A percentile compares a stretch with the other conserved stretches of the same genome.
These are phyloP conservation scores for Serilophus lunatus DNA, from an alignment of 2,113 vertebrate genomes.

Conservation along the genomic window DNA sequence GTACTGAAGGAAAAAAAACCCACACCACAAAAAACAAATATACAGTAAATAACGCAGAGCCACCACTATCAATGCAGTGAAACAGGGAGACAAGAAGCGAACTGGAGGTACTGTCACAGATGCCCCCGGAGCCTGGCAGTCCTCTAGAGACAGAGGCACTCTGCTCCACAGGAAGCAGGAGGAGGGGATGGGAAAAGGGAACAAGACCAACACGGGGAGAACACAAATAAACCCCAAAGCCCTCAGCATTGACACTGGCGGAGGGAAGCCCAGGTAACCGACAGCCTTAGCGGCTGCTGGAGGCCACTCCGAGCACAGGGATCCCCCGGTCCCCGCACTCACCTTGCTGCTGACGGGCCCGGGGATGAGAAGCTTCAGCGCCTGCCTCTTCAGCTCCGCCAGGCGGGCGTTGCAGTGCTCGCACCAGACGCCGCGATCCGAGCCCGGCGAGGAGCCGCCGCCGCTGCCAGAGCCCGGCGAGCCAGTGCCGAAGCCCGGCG, in stretches of 20 bases:
- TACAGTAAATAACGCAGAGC: neutral
- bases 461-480: conserved; percentile 95
- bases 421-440: conserved; percentile 93
- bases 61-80: accelerated
- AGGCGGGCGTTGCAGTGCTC: conserved; percentile 92
- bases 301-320: neutral
- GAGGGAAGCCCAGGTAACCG: neutral
- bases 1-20: too few relatives aligned
- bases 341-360: conserved; percentile 91
- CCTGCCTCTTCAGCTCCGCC: conserved; percentile 94
- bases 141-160: neutral
- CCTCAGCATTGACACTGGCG: neutral
- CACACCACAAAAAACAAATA: accelerated
- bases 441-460: conserved; percentile 93
- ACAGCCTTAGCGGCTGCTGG: neutral
- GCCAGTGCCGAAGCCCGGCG: conserved; percentile 93
- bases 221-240: neutral
- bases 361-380: conserved; percentile 89
- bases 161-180: neutral
- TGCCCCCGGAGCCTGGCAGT: neutral
- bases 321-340: neutral
- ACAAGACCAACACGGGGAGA: neutral
- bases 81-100: neutral
- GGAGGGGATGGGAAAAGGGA: accelerated
- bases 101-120: neutral